Conservation (phyloP, 2,113 vertebrate genomes). For the Onychostruthus taczanowskii region DNA sequence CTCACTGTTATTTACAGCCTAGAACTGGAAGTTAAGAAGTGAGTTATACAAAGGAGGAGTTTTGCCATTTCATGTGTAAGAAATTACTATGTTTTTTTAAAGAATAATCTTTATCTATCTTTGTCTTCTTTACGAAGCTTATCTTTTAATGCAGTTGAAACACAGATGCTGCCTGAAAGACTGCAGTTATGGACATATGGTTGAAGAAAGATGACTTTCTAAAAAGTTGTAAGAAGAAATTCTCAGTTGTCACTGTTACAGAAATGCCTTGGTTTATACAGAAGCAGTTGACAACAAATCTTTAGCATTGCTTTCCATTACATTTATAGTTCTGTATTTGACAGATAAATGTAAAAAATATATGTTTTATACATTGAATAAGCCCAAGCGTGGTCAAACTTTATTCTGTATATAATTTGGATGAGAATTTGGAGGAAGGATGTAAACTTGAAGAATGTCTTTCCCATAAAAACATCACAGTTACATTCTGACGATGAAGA, state of each 20-base stretch:
- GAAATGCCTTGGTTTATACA: background rate
- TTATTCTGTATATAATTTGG: background rate
- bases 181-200: background rate
- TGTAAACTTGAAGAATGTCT: background rate
- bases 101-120: background rate
- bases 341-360: background rate
- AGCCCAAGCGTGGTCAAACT: background rate
- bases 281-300: background rate
- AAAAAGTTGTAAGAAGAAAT: background rate
- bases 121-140: background rate
- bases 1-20: background rate
- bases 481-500: background rate
- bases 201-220: background rate
- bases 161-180: background rate
- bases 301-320: background rate
- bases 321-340: background rate
- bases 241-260: background rate
- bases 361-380: background rate
- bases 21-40: background rate
- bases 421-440: background rate
- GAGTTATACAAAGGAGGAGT: background rate
- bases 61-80: background rate
- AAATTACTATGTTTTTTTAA: background rate
- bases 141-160: background rate
- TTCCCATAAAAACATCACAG: background rate